phyloP scores from a whole-genome alignment of 2,888 invertebrate species.

The Cheilosia soror region DNA sequence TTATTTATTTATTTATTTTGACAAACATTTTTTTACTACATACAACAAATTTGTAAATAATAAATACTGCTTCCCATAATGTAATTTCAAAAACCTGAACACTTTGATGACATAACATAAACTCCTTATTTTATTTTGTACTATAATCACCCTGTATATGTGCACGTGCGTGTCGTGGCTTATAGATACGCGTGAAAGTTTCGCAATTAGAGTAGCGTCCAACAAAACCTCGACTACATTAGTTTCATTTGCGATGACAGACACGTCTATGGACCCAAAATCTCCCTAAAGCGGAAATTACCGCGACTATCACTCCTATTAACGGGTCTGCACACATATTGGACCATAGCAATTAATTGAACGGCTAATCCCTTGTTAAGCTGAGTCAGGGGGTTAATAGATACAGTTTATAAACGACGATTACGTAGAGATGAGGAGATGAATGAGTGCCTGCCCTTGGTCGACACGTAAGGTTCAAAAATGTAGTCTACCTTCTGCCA shows the following conservation, averaged over 20 bases:
- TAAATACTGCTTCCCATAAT: no score
- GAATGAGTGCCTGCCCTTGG: background rate
- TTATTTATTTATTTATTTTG: no score
- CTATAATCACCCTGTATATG: no score
- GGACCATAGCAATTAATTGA: conserved; percentile 59
- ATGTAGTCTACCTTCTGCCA: background rate
- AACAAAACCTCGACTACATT: conserved; percentile 36
- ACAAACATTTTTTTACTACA: no score
- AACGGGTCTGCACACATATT: conserved; percentile 41
- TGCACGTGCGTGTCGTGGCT: background rate
- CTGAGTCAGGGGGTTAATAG: background rate
- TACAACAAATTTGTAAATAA: no score
- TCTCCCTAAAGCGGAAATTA: conserved; percentile 49
- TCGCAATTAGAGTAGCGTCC: conserved; percentile 50
- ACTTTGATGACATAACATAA: no score
- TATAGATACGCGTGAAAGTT: conserved; percentile 41
- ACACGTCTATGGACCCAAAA: conserved; percentile 24
- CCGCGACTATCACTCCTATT: conserved; percentile 52
- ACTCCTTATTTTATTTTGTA: no score
- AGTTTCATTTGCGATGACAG: conserved; percentile 66
- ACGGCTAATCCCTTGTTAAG: conserved; percentile 12
- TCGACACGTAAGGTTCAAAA: background rate
- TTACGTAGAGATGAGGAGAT: background rate
- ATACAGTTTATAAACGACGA: conserved; percentile 23
- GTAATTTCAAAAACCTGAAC: no score